Evolutionary conservation across 2,888 invertebrate species (phyloP).

Genomic region (Tupiocoris notatus): DNA sequence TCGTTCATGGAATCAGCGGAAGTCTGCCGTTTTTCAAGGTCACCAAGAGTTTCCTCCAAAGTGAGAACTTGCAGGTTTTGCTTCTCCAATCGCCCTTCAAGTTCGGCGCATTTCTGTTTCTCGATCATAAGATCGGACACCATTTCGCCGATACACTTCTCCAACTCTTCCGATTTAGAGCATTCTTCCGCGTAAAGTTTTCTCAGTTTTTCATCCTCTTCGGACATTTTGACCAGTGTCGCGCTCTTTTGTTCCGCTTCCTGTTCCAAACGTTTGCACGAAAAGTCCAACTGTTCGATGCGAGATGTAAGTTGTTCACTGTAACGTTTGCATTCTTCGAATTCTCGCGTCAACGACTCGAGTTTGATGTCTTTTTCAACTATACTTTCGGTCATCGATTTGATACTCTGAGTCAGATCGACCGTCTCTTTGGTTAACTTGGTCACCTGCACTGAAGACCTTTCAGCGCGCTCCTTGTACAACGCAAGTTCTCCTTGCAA

Average conservation of each 20-base stretch:
- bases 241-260: conserved; percentile 45
- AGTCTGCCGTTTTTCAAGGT: conserved; percentile 25
- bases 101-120: conserved; percentile 46
- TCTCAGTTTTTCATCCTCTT: conserved; percentile 46
- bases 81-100: conserved; percentile 32
- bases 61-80: not conserved
- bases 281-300: conserved; percentile 37
- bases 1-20: conserved; percentile 25
- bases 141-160: conserved; percentile 46
- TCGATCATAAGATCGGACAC: conserved; percentile 48
- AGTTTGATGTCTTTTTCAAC: conserved; percentile 44
- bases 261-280: conserved; percentile 34
- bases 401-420: conserved; percentile 30
- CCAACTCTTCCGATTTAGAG: conserved; percentile 29
- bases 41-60: conserved; percentile 5
- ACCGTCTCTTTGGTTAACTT: conserved; percentile 7
- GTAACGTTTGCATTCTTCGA: conserved; percentile 41
- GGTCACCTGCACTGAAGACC: not conserved
- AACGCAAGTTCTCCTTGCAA: not conserved
- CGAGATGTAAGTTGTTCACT: conserved; percentile 44
- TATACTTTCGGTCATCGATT: conserved; percentile 34
- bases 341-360: conserved; percentile 39
- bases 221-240: conserved; percentile 43
- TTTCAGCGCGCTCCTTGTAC: not conserved
- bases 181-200: conserved; percentile 34